phyloP scores from a whole-genome alignment of 2,113 vertebrate species.

The Ovibos moschatus region DNA sequence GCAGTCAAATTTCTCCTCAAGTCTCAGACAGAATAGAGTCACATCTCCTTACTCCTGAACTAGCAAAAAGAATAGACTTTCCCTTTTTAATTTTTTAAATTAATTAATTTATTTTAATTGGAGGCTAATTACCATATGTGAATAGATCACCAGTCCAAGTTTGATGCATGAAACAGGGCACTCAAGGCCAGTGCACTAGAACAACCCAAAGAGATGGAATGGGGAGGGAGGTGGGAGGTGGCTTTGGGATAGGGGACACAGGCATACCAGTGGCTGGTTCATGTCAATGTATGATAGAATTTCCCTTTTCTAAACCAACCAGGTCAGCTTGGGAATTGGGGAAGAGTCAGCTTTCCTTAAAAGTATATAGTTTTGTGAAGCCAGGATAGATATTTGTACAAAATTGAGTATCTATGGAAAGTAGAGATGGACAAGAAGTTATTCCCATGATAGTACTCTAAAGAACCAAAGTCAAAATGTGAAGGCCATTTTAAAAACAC shows the following conservation, averaged over 20 bases:
- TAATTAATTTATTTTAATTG: not conserved
- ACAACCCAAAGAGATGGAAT: not conserved
- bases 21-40: not conserved
- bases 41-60: not conserved
- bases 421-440: not conserved
- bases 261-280: not conserved
- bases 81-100: not conserved
- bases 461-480: not conserved
- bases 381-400: not conserved
- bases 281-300: not conserved
- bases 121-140: not conserved
- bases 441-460: not conserved
- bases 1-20: not conserved
- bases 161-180: not conserved
- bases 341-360: rapidly evolving
- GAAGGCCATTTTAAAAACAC: not conserved
- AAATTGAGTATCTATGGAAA: not conserved
- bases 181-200: not conserved
- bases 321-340: not conserved
- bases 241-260: not conserved
- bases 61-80: not conserved
- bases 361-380: not conserved
- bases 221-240: not conserved
- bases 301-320: not conserved
- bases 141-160: not conserved